Evolutionary conservation across 2,888 invertebrate species (phyloP), one percentile per base, ranked within the genome.

Genomic region (Drosophila melanosoma): DNA sequence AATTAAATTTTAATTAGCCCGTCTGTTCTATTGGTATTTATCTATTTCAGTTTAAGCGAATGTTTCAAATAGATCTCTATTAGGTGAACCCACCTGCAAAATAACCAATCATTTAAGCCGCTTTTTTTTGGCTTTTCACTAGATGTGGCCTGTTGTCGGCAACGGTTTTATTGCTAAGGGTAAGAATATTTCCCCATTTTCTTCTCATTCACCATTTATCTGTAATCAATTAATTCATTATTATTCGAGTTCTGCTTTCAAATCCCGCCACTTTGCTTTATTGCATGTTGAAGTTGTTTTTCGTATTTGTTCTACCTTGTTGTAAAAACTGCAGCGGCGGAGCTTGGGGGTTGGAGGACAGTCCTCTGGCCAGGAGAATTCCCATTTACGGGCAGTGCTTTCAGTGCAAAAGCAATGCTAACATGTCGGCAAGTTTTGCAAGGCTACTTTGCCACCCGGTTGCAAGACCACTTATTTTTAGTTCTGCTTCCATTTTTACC

Each of bases 1-100:
- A 87, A 83, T 87, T 86, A 87, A 88, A 88, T 79, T 84, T 89
- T 90, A 88, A 90, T 88, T 89, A 90, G 90, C 68, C 72, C 60
- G 65, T 75, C 87, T 70, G 76, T 78, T 73, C 69, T 60, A 67
- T 59, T 59, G n/a, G 52, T 35, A 65, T 68, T 61, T 42, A 45
- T 35, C 59, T 17, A 3, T 58, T 23, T 23, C 15, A 32, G 35
- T 32, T 57, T 64, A 59, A 32, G 17, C 26, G 64, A n/a, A 23
- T 61, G 57, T 38, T 69, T 73, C 51, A 73, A 59, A 60, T 56
- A 62, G 45, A 76, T 68, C 58, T 72, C 32, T 49, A 69, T 67
- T 71, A 23, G 15, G 8, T 61, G 42, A 68, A 74, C 2, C 15
- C 2, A 15, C 6, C n/a, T 42, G 53, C 51, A 51, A 76, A 87